A percentile compares a stretch with the other conserved stretches of the same genome.
phyloP scores from a whole-genome alignment of 2,888 invertebrate genomes.

The Macaria notata region DNA sequence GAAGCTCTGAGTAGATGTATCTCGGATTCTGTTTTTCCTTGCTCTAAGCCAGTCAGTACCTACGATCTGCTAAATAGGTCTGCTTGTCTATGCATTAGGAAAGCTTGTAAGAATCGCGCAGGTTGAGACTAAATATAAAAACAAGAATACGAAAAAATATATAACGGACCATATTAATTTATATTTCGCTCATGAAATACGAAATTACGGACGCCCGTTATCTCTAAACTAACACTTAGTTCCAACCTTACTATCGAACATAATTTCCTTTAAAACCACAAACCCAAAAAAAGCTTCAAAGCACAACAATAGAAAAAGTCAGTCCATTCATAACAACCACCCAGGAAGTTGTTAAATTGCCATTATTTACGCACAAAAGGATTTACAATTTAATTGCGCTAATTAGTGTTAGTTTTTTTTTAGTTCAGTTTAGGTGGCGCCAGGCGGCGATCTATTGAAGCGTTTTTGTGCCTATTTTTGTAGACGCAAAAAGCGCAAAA shows the following conservation, averaged over 20 bases:
- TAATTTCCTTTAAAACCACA: conserved; percentile 27
- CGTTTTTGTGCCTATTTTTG: conserved; percentile 1
- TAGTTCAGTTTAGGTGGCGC: conserved; percentile 24
- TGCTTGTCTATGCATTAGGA: too few species aligned
- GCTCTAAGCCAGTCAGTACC: too few species aligned
- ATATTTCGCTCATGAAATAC: too few species aligned
- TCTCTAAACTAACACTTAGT: conserved; percentile 1
- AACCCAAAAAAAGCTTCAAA: conserved; percentile 26
- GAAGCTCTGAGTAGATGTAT: too few species aligned
- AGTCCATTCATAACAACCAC: conserved; percentile 48
- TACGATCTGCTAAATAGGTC: too few species aligned
- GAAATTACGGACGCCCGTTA: background rate
- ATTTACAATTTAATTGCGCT: conserved; percentile 40
- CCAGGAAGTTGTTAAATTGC: conserved; percentile 47
- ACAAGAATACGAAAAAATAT: too few species aligned
- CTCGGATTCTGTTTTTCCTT: too few species aligned
- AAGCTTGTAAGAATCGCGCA: too few species aligned
- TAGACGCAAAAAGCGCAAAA: background rate
- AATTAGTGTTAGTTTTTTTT: conserved; percentile 31
- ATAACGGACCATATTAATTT: too few species aligned
- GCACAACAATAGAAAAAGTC: conserved; percentile 15
- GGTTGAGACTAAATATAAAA: too few species aligned
- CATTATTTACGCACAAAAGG: conserved; percentile 44
- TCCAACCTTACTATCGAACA: background rate
- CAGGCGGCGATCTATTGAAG: conserved; percentile 14